Evolutionary conservation across 2,797 vertebrate genomes (phyloP).

Genomic region (Thripadectes ignobilis): DNA sequence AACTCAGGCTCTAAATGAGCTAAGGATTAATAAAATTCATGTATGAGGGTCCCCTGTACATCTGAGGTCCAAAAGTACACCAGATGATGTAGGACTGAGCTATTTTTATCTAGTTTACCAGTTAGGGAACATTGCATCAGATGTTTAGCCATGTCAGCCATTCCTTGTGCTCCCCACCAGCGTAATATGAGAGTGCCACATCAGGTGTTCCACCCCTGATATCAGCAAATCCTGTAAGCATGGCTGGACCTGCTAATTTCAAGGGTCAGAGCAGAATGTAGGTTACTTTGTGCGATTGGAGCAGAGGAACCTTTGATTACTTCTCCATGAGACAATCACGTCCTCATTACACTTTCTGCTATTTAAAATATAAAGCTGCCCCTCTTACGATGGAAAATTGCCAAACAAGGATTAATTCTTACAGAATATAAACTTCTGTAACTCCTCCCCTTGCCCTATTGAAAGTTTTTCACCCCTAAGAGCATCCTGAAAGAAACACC

Average conservation of each 20-base stretch:
- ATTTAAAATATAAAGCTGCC: background rate
- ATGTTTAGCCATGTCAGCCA: constrained; percentile 56
- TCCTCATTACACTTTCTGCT: background rate
- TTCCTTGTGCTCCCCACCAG: constrained; percentile 30
- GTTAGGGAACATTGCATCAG: constrained; percentile 56
- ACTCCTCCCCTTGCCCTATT: background rate
- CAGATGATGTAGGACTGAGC: constrained; percentile 17
- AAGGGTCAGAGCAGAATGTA: background rate
- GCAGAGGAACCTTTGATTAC: background rate
- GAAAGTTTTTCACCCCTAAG: background rate
- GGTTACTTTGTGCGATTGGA: background rate
- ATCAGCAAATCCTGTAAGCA: constrained; percentile 47
- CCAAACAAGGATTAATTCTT: background rate
- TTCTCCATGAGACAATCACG: background rate
- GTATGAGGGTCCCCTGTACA: background rate
- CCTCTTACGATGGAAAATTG: background rate
- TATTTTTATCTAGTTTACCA: constrained; percentile 60
- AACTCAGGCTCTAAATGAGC: background rate
- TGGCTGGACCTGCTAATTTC: background rate
- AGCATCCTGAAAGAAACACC: background rate
- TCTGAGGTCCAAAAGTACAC: background rate
- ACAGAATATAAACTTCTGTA: background rate
- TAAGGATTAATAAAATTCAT: background rate
- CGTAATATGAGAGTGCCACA: constrained; percentile 61
- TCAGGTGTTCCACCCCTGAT: constrained; percentile 45